Conservation (phyloP, 2,888 invertebrate species). For the Ichneumoninae sp. region DNA sequence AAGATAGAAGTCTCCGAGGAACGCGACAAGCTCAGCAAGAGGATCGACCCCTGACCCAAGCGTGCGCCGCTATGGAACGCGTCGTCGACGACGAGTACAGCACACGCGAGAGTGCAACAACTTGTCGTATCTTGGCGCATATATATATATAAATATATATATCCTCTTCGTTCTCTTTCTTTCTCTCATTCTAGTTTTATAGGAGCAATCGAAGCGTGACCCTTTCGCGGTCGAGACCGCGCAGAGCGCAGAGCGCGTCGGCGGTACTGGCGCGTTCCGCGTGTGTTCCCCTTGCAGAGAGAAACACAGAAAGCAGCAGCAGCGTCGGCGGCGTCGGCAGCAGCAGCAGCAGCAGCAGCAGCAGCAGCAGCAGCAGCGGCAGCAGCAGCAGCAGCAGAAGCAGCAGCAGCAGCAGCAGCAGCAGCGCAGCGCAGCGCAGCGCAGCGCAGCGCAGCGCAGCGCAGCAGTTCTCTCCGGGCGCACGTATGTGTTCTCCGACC, state of each 20-base stretch:
- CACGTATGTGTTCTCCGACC: slow-evolving; percentile 78
- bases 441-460: slow-evolving; percentile 43
- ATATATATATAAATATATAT: slow-evolving; percentile 18
- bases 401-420: slow-evolving; percentile 43
- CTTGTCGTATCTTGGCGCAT: slow-evolving; percentile 63
- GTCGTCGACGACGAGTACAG: slow-evolving; percentile 18
- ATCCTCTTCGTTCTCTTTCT: background rate
- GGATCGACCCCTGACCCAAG: slow-evolving; percentile 56
- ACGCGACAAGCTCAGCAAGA: slow-evolving; percentile 27
- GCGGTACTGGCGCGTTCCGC: slow-evolving; percentile 69
- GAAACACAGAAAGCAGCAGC: slow-evolving; percentile 1
- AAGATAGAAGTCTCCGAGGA: slow-evolving; percentile 4
- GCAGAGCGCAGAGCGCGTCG: background rate
- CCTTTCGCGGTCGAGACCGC: slow-evolving; percentile 69
- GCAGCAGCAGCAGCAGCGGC: slow-evolving; percentile 45
- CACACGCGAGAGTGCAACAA: slow-evolving; percentile 62
- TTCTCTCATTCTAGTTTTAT: slow-evolving; percentile 55
- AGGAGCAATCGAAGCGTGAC: slow-evolving; percentile 80
- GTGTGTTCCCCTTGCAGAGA: slow-evolving; percentile 39
- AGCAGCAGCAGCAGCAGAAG: slow-evolving; percentile 6
- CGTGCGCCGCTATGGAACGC: slow-evolving; percentile 33
- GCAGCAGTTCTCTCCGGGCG: slow-evolving; percentile 56
- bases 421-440: slow-evolving; percentile 25
- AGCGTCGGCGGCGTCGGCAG: slow-evolving; percentile 37
- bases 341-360: slow-evolving; percentile 50